phyloP scores from a whole-genome alignment of 2,888 invertebrate species.

The Agrypnus murinus region DNA sequence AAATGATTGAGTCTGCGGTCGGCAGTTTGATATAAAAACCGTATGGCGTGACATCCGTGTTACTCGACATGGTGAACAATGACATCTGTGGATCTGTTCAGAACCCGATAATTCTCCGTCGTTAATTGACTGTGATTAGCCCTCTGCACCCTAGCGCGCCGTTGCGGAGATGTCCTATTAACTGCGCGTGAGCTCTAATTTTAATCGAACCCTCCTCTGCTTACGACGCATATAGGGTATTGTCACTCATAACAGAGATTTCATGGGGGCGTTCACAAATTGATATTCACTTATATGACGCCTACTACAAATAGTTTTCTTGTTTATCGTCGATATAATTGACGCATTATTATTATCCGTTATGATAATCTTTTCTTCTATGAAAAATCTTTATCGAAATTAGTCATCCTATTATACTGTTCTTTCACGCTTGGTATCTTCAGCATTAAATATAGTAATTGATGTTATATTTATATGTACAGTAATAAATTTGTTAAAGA shows the following conservation, averaged over 20 bases:
- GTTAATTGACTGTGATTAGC: conserved; percentile 68
- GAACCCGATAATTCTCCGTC: conserved; percentile 65
- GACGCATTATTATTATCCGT: not conserved
- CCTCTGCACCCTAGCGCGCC: conserved; percentile 59
- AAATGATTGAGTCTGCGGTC: conserved; percentile 61
- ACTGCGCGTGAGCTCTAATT: conserved; percentile 54
- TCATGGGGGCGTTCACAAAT: conserved; percentile 64
- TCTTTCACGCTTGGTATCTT: too few relatives aligned
- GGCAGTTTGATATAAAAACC: conserved; percentile 63
- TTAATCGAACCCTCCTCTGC: conserved; percentile 51
- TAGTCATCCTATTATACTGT: too few relatives aligned
- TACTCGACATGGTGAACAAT: conserved; percentile 59
- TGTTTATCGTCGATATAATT: conserved; percentile 34
- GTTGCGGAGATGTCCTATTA: conserved; percentile 60
- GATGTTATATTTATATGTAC: too few relatives aligned
- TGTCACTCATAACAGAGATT: conserved; percentile 65
- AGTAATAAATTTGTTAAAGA: too few relatives aligned
- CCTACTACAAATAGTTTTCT: conserved; percentile 43
- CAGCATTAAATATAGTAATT: too few relatives aligned
- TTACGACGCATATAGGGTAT: conserved; percentile 60
- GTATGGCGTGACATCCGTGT: conserved; percentile 58
- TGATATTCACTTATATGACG: conserved; percentile 65
- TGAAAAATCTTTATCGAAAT: too few relatives aligned
- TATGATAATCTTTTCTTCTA: too few relatives aligned
- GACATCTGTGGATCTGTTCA: conserved; percentile 64